A percentile compares a stretch with the other conserved stretches of the same genome.
phyloP scores from a whole-genome alignment of 2,797 vertebrate genomes.

The Holocentrus rufus region DNA sequence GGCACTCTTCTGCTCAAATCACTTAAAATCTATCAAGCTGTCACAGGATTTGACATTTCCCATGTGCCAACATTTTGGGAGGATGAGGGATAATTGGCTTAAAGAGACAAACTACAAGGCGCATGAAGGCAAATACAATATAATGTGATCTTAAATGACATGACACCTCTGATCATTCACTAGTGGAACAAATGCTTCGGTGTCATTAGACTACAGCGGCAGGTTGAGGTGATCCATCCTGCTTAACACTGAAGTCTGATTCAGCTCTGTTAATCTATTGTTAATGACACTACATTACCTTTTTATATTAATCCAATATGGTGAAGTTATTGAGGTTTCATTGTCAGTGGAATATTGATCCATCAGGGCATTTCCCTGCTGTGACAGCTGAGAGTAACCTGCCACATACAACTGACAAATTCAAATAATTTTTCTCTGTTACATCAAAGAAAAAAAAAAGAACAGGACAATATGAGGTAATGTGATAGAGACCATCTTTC shows the following conservation, averaged over 20 bases:
- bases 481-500: conserved; percentile 5
- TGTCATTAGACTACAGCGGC: conserved; percentile 19
- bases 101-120: background rate
- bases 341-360: conserved; percentile 31
- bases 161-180: conserved; percentile 39
- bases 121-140: conserved; percentile 1
- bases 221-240: conserved; percentile 41
- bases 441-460: conserved; percentile 5
- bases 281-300: conserved; percentile 41
- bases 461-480: background rate
- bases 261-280: conserved; percentile 25
- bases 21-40: too few species aligned
- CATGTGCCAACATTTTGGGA: too few species aligned
- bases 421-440: conserved; percentile 8
- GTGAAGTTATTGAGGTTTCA: conserved; percentile 36
- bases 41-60: too few species aligned
- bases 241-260: conserved; percentile 34
- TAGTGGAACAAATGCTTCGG: conserved; percentile 14
- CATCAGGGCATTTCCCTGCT: background rate
- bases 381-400: background rate
- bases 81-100: too few species aligned
- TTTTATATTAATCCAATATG: conserved; percentile 24
- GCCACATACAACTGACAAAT: background rate
- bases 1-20: too few species aligned
- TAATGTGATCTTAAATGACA: conserved; percentile 37